phyloP scores from a whole-genome alignment of 2,113 vertebrate species.

The Archilochus colubris region DNA sequence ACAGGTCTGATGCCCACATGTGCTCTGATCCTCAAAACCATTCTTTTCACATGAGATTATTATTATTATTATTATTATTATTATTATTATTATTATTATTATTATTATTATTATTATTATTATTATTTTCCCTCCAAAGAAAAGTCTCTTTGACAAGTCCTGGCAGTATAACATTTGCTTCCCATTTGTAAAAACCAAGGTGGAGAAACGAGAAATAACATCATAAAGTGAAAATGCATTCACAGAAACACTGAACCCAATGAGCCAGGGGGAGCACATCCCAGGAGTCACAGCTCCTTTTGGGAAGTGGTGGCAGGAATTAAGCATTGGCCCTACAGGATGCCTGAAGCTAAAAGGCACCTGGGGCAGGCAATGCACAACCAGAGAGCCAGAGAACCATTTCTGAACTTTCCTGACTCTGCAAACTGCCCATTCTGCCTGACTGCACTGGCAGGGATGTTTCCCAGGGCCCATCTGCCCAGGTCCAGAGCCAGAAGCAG shows the following conservation, averaged over 20 bases:
- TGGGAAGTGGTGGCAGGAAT: neutral
- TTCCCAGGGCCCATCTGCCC: neutral
- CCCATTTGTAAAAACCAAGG: neutral
- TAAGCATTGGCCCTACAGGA: neutral
- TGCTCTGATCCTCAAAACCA: neutral
- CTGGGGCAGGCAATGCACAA: neutral
- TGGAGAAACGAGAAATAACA: neutral
- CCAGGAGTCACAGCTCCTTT: neutral
- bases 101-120: neutral
- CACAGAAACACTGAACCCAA: neutral
- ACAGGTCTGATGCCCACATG: neutral
- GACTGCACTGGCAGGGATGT: neutral
- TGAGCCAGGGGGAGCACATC: neutral
- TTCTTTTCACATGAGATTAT: neutral
- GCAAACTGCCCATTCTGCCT: neutral
- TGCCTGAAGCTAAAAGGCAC: neutral
- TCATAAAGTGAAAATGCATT: neutral
- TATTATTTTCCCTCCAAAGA: rapidly evolving
- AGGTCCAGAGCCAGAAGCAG: neutral
- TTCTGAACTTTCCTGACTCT: neutral
- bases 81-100: too few relatives aligned
- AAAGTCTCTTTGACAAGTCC: neutral
- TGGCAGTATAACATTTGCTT: neutral
- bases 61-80: too few relatives aligned
- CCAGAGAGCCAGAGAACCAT: neutral